Base-by-base conservation (phyloP, 2,888 invertebrate genomes). In the Xestoiulus laeticollis region DNA sequence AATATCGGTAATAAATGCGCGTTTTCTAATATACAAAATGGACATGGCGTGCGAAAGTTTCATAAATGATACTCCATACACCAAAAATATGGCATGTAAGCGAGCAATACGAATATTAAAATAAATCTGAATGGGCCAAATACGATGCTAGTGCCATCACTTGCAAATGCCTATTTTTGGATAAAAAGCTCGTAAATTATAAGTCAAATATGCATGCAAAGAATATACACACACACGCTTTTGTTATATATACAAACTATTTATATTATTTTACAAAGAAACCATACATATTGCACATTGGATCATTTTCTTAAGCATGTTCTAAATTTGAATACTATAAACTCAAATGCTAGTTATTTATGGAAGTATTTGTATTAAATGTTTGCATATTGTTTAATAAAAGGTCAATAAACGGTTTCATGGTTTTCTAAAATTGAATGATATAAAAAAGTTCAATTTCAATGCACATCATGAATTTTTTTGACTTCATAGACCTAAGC, bases 31-130 rank as follows among this genome's bases (percentile, higher is more conserved):
- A 78, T 78, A 30, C 30, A 78, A 78, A 78, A 78, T 30, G 30
- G 78, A 78, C 78, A 16, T 78, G 78, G 78, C 78, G 78, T 78
- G 78, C 30, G 8, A 30, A 78, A 78, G 78, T 78, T 78, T 2
- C 78, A 78, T 78, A 78, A 78, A 30, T 78, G 30, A 14, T 12
- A 3, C 78, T 10, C 78, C 8, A 26, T 16, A 68, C 68, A 78
- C 30, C 30, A 30, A 30, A 30, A 32, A 30, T 78, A 26, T 0
- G 12, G 30, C 78, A 30, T 1, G 16, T 16, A 68, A 14, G 78
- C 8, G 30, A 16, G 78, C 78, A 78, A 16, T 78, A 32, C 78
- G 78, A 32, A 78, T 78, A 78, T 78, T 30, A 68, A 68, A 26
- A 14, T 30, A 78, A 30, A 30, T 78, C 78, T 78, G 78, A 78